A percentile compares a stretch with the other conserved stretches of the same genome.
These are phyloP conservation scores for Acyrthosiphon pisum DNA, from an alignment of 1,140 invertebrate genomes.

Conservation along the genomic window DNA sequence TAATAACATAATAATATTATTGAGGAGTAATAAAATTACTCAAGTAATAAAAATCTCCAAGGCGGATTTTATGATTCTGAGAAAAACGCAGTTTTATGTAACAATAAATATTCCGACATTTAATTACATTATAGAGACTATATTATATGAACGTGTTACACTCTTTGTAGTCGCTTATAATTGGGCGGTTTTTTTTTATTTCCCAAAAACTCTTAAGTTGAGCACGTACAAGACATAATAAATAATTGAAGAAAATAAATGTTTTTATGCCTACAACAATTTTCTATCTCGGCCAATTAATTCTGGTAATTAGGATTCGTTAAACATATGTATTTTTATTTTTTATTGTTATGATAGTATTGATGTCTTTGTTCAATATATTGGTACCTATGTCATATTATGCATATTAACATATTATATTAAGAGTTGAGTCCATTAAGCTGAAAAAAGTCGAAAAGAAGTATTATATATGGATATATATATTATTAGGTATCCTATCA, in stretches of 20 bases:
- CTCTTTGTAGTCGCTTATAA: background rate
- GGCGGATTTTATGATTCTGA: background rate
- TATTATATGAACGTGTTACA: background rate
- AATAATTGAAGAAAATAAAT: background rate
- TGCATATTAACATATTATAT: no score
- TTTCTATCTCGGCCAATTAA: background rate
- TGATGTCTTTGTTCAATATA: background rate
- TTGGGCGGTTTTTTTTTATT: background rate
- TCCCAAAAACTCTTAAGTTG: background rate
- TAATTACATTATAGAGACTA: background rate
- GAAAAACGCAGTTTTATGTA: background rate
- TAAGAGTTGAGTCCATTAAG: no score
- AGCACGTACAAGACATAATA: background rate
- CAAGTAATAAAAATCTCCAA: background rate
- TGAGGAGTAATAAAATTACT: conserved; percentile 18
- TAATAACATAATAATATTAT: background rate
- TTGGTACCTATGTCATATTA: background rate
- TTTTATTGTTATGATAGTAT: background rate
- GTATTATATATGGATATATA: background rate
- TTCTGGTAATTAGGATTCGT: background rate
- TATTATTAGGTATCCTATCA: no score
- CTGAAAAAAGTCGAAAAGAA: background rate
- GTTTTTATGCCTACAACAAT: background rate
- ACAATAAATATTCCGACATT: background rate
- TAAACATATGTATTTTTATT: background rate